phyloP scores from a whole-genome alignment of 2,113 vertebrate species.

The Genyomyrus donnyi region DNA sequence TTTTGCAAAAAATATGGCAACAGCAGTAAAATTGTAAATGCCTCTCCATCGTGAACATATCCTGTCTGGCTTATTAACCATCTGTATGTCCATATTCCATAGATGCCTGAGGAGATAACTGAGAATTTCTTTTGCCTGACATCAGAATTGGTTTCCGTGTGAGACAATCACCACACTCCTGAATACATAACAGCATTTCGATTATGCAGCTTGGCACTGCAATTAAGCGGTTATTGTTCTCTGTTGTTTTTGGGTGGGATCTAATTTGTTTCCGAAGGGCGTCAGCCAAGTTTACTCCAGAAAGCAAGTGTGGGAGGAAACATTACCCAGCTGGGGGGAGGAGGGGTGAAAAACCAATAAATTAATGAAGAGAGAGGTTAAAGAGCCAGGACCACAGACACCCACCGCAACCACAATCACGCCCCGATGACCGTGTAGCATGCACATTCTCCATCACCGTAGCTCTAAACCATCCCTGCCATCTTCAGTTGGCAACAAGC shows the following conservation, averaged over 20 bases:
- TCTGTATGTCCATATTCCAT: constrained; percentile 7
- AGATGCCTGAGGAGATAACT: constrained; percentile 30
- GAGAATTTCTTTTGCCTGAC: constrained; percentile 30
- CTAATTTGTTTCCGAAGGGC: not conserved
- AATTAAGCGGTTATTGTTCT: constrained; percentile 46
- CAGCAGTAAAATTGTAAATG: constrained; percentile 43
- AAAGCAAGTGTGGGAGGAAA: not conserved
- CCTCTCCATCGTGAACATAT: constrained; percentile 36
- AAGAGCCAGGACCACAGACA: not conserved
- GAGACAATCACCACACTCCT: constrained; percentile 33
- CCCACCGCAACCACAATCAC: not conserved
- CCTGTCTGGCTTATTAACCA: constrained; percentile 22
- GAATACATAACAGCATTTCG: constrained; percentile 32
- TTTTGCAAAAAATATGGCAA: constrained; percentile 38
- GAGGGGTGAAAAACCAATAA: not conserved
- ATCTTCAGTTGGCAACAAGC: not conserved
- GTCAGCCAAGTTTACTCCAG: not conserved
- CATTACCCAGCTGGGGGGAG: not conserved
- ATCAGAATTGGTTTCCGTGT: constrained; percentile 31
- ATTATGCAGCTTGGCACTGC: constrained; percentile 39
- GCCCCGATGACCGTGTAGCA: not conserved
- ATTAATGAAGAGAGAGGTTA: not conserved
- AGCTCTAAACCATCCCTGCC: not conserved
- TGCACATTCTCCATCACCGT: not conserved
- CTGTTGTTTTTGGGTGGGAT: constrained; percentile 27